A percentile compares a stretch with the other conserved stretches of the same genome.
Evolutionary conservation across 2,113 vertebrate species (phyloP).

Genomic region (Cyprinodon variegatus): DNA sequence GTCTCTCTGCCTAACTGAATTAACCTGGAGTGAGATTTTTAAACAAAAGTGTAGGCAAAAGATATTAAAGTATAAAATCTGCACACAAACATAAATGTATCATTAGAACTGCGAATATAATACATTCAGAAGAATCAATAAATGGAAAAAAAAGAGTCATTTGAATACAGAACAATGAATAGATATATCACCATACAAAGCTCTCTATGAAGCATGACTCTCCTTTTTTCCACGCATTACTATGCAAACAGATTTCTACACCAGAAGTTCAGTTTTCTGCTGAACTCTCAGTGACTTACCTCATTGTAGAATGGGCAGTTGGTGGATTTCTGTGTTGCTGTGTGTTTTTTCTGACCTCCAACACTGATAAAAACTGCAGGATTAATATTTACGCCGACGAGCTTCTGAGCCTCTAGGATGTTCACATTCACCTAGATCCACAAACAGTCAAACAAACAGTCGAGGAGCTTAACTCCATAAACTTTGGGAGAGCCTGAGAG

Average conservation of each 20-base stretch:
- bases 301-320: slow-evolving; percentile 72
- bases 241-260: neutral
- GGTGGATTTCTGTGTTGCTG: slow-evolving; percentile 84
- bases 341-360: slow-evolving; percentile 87
- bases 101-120: too few relatives aligned
- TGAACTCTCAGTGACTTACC: slow-evolving; percentile 24
- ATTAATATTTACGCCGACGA: slow-evolving; percentile 93
- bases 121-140: too few relatives aligned
- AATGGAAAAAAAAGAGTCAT: too few relatives aligned
- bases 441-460: neutral
- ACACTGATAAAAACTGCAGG: slow-evolving; percentile 87
- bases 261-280: neutral
- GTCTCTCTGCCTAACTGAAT: too few relatives aligned
- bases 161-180: too few relatives aligned
- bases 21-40: too few relatives aligned
- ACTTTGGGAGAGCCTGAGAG: neutral
- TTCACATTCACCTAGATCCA: slow-evolving; percentile 85
- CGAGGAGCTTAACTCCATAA: neutral
- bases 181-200: too few relatives aligned
- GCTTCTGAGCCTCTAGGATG: slow-evolving; percentile 90
- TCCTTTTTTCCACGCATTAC: too few relatives aligned
- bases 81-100: too few relatives aligned
- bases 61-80: too few relatives aligned
- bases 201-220: too few relatives aligned
- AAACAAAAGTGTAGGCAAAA: too few relatives aligned